Evolutionary conservation across 2,888 invertebrate species (phyloP).

Genomic region (Pollenia amentaria): DNA sequence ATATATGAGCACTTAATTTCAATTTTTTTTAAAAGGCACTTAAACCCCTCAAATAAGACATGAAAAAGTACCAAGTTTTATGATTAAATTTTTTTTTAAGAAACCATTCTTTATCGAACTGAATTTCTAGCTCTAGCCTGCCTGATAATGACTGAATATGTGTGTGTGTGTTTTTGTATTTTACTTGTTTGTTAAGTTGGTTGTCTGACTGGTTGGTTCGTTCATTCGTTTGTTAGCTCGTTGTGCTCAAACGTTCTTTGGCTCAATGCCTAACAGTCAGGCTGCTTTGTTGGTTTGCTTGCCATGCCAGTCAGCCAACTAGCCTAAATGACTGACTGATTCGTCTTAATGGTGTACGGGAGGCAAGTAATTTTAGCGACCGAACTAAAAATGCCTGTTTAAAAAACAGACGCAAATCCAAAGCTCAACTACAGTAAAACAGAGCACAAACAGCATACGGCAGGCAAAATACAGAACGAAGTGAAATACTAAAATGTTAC

Average conservation of each 20-base stretch:
- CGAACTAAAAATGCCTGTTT: constrained; percentile 75
- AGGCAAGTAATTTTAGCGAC: constrained; percentile 82
- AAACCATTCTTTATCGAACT: constrained; percentile 48
- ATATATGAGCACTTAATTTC: no score
- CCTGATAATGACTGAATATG: constrained; percentile 61
- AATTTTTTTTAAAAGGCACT: no score
- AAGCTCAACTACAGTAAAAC: constrained; percentile 61
- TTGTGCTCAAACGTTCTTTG: constrained; percentile 65
- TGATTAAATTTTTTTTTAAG: background rate
- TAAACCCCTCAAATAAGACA: no score
- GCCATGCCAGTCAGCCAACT: constrained; percentile 54
- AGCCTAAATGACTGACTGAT: constrained; percentile 68
- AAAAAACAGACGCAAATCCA: constrained; percentile 56
- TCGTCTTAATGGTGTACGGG: constrained; percentile 79
- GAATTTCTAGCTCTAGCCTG: constrained; percentile 49
- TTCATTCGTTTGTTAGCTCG: constrained; percentile 53
- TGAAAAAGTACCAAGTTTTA: background rate
- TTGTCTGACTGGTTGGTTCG: constrained; percentile 19
- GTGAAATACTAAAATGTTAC: constrained; percentile 66
- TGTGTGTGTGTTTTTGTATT: constrained; percentile 34
- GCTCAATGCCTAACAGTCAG: constrained; percentile 65
- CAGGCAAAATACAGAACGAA: constrained; percentile 20
- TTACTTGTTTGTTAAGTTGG: constrained; percentile 53
- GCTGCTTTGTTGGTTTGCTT: constrained; percentile 67
- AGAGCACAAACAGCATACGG: constrained; percentile 62